Percentiles rank a stretch among this genome's conserved stretches.
phyloP scores from a whole-genome alignment of 2,888 invertebrate species.

The Callinectes sapidus region DNA sequence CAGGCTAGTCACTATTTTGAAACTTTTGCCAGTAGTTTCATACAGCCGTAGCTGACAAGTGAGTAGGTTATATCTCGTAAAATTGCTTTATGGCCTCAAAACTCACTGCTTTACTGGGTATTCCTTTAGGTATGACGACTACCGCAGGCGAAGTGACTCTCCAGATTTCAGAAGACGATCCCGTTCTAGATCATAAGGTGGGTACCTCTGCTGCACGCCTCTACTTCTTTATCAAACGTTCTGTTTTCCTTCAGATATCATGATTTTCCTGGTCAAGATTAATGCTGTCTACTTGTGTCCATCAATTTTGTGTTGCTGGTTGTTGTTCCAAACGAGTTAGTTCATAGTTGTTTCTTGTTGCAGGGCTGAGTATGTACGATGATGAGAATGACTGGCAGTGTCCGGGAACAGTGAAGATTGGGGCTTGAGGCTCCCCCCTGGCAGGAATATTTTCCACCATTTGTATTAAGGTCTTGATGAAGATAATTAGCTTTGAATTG shows the following conservation, averaged over 20 bases:
- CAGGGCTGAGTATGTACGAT: neutral
- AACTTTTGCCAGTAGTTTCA: neutral
- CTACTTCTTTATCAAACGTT: neutral
- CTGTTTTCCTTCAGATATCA: neutral
- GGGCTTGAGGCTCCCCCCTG: neutral
- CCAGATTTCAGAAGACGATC: constrained; percentile 71
- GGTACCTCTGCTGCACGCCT: neutral
- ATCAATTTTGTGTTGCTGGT: neutral
- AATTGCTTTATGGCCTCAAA: neutral
- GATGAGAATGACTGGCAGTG: neutral
- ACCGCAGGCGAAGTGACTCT: constrained; percentile 69
- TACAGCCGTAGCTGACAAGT: neutral
- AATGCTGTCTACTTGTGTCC: neutral
- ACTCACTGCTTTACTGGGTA: neutral
- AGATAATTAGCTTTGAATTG: neutral
- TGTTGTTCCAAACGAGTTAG: neutral
- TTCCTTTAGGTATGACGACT: constrained; percentile 69
- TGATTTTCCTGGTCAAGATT: neutral
- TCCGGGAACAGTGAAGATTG: neutral
- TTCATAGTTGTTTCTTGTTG: neutral
- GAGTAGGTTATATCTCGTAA: neutral
- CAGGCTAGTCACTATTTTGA: neutral
- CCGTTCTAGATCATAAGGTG: constrained; percentile 65
- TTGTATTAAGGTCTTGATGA: neutral
- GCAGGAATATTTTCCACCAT: constrained; percentile 28